Percentiles rank a stretch among this genome's conserved stretches.
Evolutionary conservation across 2,113 vertebrate genomes (phyloP).

Genomic region (Vidua macroura): DNA sequence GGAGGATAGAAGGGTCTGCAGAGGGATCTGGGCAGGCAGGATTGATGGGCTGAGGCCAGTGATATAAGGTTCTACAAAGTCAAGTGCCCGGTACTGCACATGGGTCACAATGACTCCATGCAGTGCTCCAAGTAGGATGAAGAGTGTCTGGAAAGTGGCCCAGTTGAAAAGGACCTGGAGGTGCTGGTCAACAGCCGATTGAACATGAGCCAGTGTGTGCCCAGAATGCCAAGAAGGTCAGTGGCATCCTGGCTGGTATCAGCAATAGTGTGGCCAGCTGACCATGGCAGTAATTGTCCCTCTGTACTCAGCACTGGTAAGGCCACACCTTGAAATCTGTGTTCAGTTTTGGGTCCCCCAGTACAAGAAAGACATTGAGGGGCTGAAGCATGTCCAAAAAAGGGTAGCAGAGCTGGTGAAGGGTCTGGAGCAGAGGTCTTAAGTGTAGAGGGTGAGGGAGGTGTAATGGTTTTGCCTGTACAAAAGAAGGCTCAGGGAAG

Average conservation of each 20-base stretch:
- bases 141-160: not conserved
- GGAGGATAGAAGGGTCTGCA: not conserved
- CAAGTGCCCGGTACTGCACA: too few species aligned
- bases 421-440: not conserved
- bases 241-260: not conserved
- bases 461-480: not conserved
- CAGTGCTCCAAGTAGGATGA: accelerated
- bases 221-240: not conserved
- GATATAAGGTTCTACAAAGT: not conserved
- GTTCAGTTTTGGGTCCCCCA: not conserved
- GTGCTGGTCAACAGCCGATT: not conserved
- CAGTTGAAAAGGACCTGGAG: not conserved
- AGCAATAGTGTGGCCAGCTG: not conserved
- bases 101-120: too few species aligned
- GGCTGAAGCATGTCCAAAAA: not conserved
- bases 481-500: not conserved
- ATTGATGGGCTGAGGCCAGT: not conserved
- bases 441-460: not conserved
- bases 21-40: not conserved
- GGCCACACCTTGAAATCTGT: not conserved
- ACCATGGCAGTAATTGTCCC: not conserved
- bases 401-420: not conserved
- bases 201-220: not conserved
- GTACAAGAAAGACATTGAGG: not conserved
- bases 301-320: not conserved